A percentile compares a stretch with the other conserved stretches of the same genome.
Conservation (phyloP, 2,797 vertebrate species). For the Notolepis coatsorum region DNA sequence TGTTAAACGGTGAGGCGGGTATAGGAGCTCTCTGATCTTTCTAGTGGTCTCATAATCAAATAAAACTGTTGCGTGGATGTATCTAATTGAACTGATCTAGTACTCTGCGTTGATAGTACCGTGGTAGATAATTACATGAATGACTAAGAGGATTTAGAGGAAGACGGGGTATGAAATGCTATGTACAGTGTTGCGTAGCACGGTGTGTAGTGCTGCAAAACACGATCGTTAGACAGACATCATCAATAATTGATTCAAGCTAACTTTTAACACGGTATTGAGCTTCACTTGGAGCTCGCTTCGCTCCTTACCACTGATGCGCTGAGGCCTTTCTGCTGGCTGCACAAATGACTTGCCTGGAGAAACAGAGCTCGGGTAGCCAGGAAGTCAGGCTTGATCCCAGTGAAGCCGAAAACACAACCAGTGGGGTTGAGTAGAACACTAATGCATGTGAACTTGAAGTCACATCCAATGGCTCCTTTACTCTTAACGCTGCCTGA, state of each 20-base stretch:
- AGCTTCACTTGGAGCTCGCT: conserved; percentile 38
- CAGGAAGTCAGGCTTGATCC: conserved; percentile 24
- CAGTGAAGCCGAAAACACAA: conserved; percentile 11
- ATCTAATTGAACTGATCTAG: conserved; percentile 65
- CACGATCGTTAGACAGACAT: conserved; percentile 4
- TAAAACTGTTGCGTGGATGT: conserved; percentile 48
- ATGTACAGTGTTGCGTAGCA: conserved; percentile 17
- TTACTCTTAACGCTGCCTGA: conserved; percentile 22
- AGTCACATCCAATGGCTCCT: conserved; percentile 43
- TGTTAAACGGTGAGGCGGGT: conserved; percentile 27
- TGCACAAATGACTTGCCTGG: conserved; percentile 49
- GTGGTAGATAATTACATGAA: conserved; percentile 60
- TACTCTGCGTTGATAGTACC: conserved; percentile 49
- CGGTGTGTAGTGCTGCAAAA: conserved; percentile 17
- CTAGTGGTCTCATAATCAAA: conserved; percentile 53
- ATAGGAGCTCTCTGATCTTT: conserved; percentile 49
- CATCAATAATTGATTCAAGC: conserved; percentile 1
- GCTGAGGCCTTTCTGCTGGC: conserved; percentile 40
- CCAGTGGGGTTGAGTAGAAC: conserved; percentile 14
- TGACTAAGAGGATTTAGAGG: conserved; percentile 50
- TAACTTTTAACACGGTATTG: conserved; percentile 25
- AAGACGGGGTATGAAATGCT: conserved; percentile 36
- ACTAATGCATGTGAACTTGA: conserved; percentile 54
- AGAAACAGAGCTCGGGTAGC: conserved; percentile 18
- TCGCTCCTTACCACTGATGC: conserved; percentile 33